A percentile compares a stretch with the other conserved stretches of the same genome.
Evolutionary conservation across 2,888 invertebrate species (phyloP).

Genomic region (Schizotus pectinicornis): DNA sequence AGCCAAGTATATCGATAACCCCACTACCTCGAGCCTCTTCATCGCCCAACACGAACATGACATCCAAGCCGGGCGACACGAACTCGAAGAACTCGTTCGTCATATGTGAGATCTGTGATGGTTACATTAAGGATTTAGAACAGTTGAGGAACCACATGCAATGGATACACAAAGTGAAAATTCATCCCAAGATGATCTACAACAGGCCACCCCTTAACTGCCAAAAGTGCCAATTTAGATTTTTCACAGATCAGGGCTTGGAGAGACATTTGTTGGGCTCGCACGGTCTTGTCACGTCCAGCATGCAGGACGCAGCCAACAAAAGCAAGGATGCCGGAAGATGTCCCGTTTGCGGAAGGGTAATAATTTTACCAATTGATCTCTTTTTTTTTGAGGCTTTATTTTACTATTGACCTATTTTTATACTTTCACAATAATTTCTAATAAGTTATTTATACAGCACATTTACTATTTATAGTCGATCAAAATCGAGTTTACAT

Average conservation of each 20-base stretch:
- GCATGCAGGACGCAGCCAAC: constrained; percentile 95
- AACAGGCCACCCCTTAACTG: constrained; percentile 93
- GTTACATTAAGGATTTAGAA: constrained; percentile 91
- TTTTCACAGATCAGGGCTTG: constrained; percentile 96
- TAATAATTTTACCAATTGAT: constrained; percentile 59
- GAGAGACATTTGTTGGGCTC: constrained; percentile 94
- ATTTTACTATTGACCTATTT: background rate
- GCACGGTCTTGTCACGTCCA: constrained; percentile 93
- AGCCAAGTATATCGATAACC: constrained; percentile 90
- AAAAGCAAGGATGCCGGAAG: constrained; percentile 93
- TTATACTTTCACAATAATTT: background rate
- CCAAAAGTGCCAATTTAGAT: constrained; percentile 94
- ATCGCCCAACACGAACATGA: constrained; percentile 54
- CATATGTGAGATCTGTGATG: constrained; percentile 96
- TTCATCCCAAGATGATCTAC: constrained; percentile 95
- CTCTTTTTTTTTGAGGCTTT: too few species aligned
- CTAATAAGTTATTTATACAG: too few species aligned
- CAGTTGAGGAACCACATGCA: constrained; percentile 96
- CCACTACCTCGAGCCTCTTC: constrained; percentile 65
- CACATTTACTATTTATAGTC: too few species aligned
- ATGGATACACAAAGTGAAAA: constrained; percentile 97
- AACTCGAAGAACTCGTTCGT: constrained; percentile 83
- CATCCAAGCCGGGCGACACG: constrained; percentile 60
- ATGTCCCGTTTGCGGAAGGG: constrained; percentile 94
- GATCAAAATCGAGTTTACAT: too few species aligned